phyloP scores from a whole-genome alignment of 1,140 invertebrate genomes.

The Plectus sambesii region DNA sequence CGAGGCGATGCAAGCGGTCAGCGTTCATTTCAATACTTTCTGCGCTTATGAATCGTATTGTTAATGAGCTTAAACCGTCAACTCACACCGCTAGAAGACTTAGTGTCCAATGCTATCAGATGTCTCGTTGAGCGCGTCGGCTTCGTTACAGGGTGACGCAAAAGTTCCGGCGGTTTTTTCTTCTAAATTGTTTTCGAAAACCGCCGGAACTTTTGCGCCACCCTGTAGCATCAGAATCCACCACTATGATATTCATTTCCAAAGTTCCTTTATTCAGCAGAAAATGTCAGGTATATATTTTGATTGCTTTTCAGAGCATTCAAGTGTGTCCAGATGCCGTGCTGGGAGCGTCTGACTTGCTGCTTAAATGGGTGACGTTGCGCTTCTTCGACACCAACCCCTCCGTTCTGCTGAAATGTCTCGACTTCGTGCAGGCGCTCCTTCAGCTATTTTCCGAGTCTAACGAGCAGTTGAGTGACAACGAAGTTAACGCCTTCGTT shows the following conservation, averaged over 20 bases:
- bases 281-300: too few relatives aligned
- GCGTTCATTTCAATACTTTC: conserved; percentile 11
- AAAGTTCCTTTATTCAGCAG: too few relatives aligned
- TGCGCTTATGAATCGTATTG: neutral
- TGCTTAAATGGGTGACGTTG: conserved; percentile 88
- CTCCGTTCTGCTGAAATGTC: conserved; percentile 78
- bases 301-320: conserved; percentile 56
- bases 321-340: conserved; percentile 63
- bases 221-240: too few relatives aligned
- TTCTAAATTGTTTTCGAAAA: too few relatives aligned
- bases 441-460: conserved; percentile 67
- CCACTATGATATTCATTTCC: too few relatives aligned
- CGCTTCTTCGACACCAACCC: conserved; percentile 97
- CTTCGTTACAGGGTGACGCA: too few relatives aligned
- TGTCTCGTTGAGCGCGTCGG: conserved; percentile 9
- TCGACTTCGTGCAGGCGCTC: conserved; percentile 75
- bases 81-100: neutral
- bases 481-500: conserved; percentile 81
- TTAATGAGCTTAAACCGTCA: neutral
- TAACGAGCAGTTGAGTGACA: conserved; percentile 72
- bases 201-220: too few relatives aligned
- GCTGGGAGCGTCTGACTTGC: conserved; percentile 78
- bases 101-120: neutral
- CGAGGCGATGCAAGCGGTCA: conserved; percentile 67
- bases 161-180: too few relatives aligned